Conservation (phyloP, 1,140 invertebrate genomes). For the Drosophila kepulauana region DNA sequence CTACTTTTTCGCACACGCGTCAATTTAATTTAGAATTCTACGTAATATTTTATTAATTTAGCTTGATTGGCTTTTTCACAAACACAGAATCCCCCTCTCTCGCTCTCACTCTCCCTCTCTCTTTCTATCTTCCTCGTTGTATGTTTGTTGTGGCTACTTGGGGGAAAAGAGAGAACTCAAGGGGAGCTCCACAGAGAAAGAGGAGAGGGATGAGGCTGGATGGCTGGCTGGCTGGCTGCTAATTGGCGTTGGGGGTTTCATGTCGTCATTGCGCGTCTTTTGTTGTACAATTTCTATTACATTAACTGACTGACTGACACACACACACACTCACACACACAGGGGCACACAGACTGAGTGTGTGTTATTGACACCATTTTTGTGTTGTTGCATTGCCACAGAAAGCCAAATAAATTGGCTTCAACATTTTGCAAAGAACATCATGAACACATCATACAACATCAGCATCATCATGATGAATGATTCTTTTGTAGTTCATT, state of each 20-base stretch:
- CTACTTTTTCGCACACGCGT: conserved; percentile 69
- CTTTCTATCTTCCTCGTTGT: not conserved
- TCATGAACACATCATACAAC: conserved; percentile 5
- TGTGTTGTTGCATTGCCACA: conserved; percentile 39
- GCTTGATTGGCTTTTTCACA: conserved; percentile 82
- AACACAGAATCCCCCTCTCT: conserved; percentile 49
- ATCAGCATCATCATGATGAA: not conserved
- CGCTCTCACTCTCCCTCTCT: not conserved
- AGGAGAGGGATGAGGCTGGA: conserved; percentile 7
- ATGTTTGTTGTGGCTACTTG: conserved; percentile 21
- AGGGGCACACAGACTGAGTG: conserved; percentile 13
- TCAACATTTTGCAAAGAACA: conserved; percentile 40
- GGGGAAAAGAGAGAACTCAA: not conserved
- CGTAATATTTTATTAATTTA: conserved; percentile 83
- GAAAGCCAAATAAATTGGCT: conserved; percentile 49
- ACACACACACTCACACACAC: conserved; percentile 12
- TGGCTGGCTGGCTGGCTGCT: conserved; percentile 45
- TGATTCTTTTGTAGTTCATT: conserved; percentile 7
- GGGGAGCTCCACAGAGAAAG: not conserved
- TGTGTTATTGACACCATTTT: conserved; percentile 80
- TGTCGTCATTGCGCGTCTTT: conserved; percentile 80
- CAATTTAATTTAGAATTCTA: conserved; percentile 81
- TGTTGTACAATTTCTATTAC: conserved; percentile 80
- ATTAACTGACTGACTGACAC: conserved; percentile 58
- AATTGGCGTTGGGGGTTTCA: conserved; percentile 78